Percentiles rank a stretch among this genome's conserved stretches.
Evolutionary conservation across 2,888 invertebrate genomes (phyloP).

Genomic region (Ashinkailepas kermadecensis): DNA sequence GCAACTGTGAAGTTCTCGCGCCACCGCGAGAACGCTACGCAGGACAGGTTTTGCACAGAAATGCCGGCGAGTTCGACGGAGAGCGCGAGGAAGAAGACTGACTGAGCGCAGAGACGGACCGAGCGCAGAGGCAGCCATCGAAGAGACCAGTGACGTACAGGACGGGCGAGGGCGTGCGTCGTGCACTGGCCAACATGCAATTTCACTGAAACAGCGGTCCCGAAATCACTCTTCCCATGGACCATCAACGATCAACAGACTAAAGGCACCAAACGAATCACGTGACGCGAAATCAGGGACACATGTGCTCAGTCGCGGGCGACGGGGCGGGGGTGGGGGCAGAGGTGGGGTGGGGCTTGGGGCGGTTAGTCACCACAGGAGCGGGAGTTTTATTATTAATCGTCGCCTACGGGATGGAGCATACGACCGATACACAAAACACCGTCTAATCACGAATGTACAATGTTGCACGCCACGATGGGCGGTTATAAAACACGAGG

Average conservation of each 20-base stretch:
- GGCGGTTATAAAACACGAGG: slow-evolving; percentile 20
- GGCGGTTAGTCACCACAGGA: not conserved
- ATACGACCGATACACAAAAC: not conserved
- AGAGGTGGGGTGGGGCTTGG: not conserved
- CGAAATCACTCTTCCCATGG: not conserved
- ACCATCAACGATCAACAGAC: not conserved
- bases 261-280: slow-evolving; percentile 17
- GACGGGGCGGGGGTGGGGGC: not conserved
- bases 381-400: not conserved
- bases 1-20: too few relatives aligned
- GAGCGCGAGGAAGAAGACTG: too few relatives aligned
- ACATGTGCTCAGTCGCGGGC: not conserved
- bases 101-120: not conserved
- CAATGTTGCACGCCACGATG: not conserved
- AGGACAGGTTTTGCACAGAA: too few relatives aligned
- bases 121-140: not conserved
- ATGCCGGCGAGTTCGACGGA: too few relatives aligned
- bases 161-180: not conserved
- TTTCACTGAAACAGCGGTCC: not conserved
- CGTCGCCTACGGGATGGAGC: not conserved
- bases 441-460: not conserved
- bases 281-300: not conserved
- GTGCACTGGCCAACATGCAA: not conserved
- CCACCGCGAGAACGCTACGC: too few relatives aligned
- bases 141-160: not conserved